Evolutionary conservation across 2,888 invertebrate genomes (phyloP).

Genomic region (Melieria picta): DNA sequence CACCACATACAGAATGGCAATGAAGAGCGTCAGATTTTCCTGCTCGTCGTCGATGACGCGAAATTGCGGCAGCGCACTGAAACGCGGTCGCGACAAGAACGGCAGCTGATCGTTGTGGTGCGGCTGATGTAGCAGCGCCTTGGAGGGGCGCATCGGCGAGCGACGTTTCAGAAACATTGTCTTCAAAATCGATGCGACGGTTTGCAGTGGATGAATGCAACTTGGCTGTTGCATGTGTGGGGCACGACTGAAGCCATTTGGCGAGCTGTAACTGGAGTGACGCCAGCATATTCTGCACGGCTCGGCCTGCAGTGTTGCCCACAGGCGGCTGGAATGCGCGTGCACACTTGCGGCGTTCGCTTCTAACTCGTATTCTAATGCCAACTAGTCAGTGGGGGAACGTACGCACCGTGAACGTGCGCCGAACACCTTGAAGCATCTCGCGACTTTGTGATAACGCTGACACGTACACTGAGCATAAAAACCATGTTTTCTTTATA

Average conservation of each 20-base stretch:
- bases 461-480: too few relatives aligned
- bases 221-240: background rate
- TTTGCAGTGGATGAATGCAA: background rate
- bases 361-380: too few relatives aligned
- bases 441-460: too few relatives aligned
- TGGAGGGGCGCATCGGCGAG: conserved; percentile 38
- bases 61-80: conserved; percentile 62
- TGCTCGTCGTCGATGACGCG: conserved; percentile 51
- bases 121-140: conserved; percentile 37
- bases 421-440: too few relatives aligned
- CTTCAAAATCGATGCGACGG: background rate
- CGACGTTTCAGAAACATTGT: conserved; percentile 42
- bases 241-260: conserved; percentile 14
- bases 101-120: conserved; percentile 58
- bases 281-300: too few relatives aligned
- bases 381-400: too few relatives aligned
- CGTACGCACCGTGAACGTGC: too few relatives aligned
- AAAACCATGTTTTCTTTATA: too few relatives aligned
- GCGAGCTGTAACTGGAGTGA: conserved; percentile 13
- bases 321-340: too few relatives aligned
- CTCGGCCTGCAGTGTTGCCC: too few relatives aligned
- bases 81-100: conserved; percentile 58
- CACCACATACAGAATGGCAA: conserved; percentile 79
- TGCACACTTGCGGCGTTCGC: too few relatives aligned
- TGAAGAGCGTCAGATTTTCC: conserved; percentile 71